Conservation (phyloP, 1,140 invertebrate genomes). For the Galleria mellonella region DNA sequence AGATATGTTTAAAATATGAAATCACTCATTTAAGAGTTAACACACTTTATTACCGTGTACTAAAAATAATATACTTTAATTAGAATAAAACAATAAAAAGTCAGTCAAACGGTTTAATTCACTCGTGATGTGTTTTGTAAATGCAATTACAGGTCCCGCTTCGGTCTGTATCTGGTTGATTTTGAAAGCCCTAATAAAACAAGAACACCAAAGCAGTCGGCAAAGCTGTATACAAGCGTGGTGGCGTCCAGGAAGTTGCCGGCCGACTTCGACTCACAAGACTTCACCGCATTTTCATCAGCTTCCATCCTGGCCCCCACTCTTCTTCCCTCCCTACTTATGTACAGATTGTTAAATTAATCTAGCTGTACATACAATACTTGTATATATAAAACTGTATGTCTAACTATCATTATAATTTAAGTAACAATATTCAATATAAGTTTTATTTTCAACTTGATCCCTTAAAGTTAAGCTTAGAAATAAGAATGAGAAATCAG, state of each 20-base stretch:
- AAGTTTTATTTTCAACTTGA: slow-evolving; percentile 59
- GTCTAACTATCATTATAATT: slow-evolving; percentile 39
- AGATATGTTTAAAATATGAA: no score
- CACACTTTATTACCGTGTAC: no score
- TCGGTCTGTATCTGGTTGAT: slow-evolving; percentile 85
- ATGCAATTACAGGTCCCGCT: slow-evolving; percentile 78
- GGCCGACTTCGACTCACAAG: slow-evolving; percentile 56
- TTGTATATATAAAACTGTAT: slow-evolving; percentile 46
- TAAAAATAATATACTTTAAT: background rate
- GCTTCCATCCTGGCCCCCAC: slow-evolving; percentile 31
- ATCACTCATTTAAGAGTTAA: no score
- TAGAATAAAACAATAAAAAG: slow-evolving; percentile 40
- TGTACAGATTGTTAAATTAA: slow-evolving; percentile 47
- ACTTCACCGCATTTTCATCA: slow-evolving; percentile 61
- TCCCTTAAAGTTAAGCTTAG: slow-evolving; percentile 52
- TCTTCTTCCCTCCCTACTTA: slow-evolving; percentile 33
- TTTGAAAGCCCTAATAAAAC: slow-evolving; percentile 81
- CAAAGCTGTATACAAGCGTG: slow-evolving; percentile 72
- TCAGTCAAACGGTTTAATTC: slow-evolving; percentile 63
- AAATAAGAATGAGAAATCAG: slow-evolving; percentile 27
- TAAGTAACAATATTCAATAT: slow-evolving; percentile 44
- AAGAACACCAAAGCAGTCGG: slow-evolving; percentile 83
- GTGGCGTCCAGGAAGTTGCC: slow-evolving; percentile 49
- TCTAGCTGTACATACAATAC: slow-evolving; percentile 22
- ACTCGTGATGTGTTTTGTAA: slow-evolving; percentile 60